Evolutionary conservation across 2,113 vertebrate genomes (phyloP), one percentile per base, ranked within the genome.

Genomic region (Tympanuchus pallidicinctus): DNA sequence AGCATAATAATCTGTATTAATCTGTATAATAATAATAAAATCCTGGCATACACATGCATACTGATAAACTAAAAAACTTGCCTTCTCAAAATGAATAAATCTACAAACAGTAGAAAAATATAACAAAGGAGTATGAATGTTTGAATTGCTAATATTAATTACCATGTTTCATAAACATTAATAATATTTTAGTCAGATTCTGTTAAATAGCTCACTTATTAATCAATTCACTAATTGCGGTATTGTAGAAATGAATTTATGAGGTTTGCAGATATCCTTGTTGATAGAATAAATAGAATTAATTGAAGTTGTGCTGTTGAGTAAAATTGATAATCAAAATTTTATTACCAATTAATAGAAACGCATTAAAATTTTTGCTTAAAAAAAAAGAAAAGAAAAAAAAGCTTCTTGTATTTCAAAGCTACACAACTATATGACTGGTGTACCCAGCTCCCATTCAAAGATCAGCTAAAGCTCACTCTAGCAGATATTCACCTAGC

Each of bases 401-500:
- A 90, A 76, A 81, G 9, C 7, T 89, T 88, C 25, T 71, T 42
- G 12, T 50, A 60, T 81, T 88, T 82, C 61, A 83, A 88, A 80
- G 64, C 19, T 57, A 61, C 9, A 64, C 10, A 18, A 67, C 34
- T 50, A 59, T 22, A 71, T 47, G 38, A 90, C 54, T 0, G 0
- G 28, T 54, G 82, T n/a, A 80, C 28, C 25, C 4, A 1, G 34
- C 45, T 83, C 93, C 85, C 36, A 84, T 65, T n/a, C 1, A 0
- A 16, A 57, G 69, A 88, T 91, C 87, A 86, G 8, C 52, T 81
- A 36, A 60, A 92, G 86, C 54, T 48, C 14, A 90, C 82, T 78
- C 56, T 13, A 75, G 73, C 1, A 94, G 79, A 69, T 92, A 81
- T 95, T 94, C 91, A 78, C 69, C 88, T 91, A 86, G 94, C 93